Evolutionary conservation across 2,113 vertebrate species (phyloP).

Genomic region (Boleophthalmus pectinirostris): DNA sequence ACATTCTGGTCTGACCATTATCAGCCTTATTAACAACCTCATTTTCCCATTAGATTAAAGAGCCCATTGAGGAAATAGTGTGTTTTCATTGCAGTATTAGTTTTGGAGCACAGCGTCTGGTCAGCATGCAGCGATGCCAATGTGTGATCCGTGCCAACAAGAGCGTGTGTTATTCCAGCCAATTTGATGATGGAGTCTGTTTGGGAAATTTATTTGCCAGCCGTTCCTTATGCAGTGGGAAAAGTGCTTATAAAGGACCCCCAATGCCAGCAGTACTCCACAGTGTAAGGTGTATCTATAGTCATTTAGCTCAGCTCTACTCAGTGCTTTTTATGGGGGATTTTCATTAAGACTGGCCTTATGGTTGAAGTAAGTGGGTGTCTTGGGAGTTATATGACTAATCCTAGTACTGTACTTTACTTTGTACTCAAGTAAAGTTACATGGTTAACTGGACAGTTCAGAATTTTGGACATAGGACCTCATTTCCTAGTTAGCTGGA

Average conservation of each 20-base stretch:
- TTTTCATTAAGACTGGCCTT: conserved; percentile 31
- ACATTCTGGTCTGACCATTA: not conserved
- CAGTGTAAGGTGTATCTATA: conserved; percentile 53
- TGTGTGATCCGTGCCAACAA: conserved; percentile 31
- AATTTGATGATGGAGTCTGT: conserved; percentile 60
- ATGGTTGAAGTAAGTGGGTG: not conserved
- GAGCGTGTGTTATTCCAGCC: conserved; percentile 30
- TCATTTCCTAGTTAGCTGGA: too few relatives aligned
- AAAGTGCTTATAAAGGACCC: conserved; percentile 51
- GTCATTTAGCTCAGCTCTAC: conserved; percentile 55
- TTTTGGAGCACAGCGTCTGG: not conserved
- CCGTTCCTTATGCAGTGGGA: conserved; percentile 44
- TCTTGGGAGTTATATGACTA: not conserved
- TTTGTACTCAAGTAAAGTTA: too few relatives aligned
- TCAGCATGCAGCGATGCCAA: conserved; percentile 12
- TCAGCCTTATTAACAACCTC: conserved; percentile 2
- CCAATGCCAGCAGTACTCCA: conserved; percentile 37
- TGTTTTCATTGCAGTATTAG: conserved; percentile 1
- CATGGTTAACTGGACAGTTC: too few relatives aligned
- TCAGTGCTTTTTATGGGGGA: conserved; percentile 55
- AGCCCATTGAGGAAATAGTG: not conserved
- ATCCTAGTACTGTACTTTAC: too few relatives aligned
- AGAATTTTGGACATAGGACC: too few relatives aligned
- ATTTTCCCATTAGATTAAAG: not conserved
- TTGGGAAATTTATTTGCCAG: conserved; percentile 55